A percentile compares a stretch with the other conserved stretches of the same genome.
Evolutionary conservation across 2,888 invertebrate genomes (phyloP).

Genomic region (Gasteruption jaculator): DNA sequence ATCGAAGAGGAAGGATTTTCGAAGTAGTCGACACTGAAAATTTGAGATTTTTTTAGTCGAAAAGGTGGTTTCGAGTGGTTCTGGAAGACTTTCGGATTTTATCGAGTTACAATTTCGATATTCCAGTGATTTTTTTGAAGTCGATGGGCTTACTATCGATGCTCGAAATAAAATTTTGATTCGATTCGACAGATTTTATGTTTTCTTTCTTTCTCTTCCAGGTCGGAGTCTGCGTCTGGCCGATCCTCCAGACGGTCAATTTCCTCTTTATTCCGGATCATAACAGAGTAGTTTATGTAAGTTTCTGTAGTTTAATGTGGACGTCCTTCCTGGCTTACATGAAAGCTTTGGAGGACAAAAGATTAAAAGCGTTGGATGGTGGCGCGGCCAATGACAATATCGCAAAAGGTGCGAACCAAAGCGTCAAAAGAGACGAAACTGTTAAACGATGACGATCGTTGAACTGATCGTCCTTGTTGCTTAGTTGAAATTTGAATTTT

Average conservation of each 20-base stretch:
- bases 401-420: too few species aligned
- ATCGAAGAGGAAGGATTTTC: too few species aligned
- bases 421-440: too few species aligned
- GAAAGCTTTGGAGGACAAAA: conserved; percentile 59
- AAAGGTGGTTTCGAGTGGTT: too few species aligned
- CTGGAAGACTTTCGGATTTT: too few species aligned
- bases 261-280: conserved; percentile 67
- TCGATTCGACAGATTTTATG: too few species aligned
- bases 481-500: too few species aligned
- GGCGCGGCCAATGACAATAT: too few species aligned
- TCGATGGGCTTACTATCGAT: conserved; percentile 23
- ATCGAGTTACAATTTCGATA: too few species aligned
- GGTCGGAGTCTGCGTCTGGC: conserved; percentile 69
- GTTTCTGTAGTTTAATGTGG: conserved; percentile 70
- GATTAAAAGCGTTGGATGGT: neutral
- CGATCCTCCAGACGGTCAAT: conserved; percentile 68
- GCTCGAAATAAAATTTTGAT: conserved; percentile 52
- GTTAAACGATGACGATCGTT: too few species aligned
- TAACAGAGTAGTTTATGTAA: conserved; percentile 71
- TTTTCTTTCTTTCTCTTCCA: conserved; percentile 53
- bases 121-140: conserved; percentile 2
- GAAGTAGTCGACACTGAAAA: neutral
- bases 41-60: too few species aligned
- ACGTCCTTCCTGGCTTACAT: conserved; percentile 74
- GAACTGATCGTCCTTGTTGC: too few species aligned